Evolutionary conservation across 2,888 invertebrate genomes (phyloP).

Genomic region (Clanis bilineata): DNA sequence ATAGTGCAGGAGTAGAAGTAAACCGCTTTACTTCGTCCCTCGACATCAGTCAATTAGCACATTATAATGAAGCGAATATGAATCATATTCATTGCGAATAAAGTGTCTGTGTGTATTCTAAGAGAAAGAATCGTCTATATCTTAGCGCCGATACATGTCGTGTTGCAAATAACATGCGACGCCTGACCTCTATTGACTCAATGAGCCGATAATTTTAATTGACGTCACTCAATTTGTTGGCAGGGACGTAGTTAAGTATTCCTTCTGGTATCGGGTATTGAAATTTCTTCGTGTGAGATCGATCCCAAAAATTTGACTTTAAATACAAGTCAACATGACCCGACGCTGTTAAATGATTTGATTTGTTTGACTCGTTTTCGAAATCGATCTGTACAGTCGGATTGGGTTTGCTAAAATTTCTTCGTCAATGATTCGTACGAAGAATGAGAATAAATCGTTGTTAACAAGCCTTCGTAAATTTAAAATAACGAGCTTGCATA

Average conservation of each 20-base stretch:
- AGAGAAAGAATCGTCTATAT: conserved; percentile 11
- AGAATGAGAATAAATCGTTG: not conserved
- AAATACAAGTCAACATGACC: too few species aligned
- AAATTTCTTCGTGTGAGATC: not conserved
- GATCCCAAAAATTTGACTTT: too few species aligned
- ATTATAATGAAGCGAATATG: conserved; percentile 8
- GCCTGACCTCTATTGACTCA: conserved; percentile 3
- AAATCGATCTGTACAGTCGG: too few species aligned
- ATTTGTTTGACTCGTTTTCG: too few species aligned
- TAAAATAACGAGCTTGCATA: not conserved
- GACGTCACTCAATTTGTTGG: conserved; percentile 3
- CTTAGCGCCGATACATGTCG: conserved; percentile 7
- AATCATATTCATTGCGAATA: conserved; percentile 9
- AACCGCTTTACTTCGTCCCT: too few species aligned
- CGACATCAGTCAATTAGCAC: not conserved
- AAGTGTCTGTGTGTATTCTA: not conserved
- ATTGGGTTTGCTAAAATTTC: too few species aligned
- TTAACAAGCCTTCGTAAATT: not conserved
- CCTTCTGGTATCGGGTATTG: not conserved
- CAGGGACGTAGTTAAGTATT: not conserved
- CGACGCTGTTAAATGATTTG: too few species aligned
- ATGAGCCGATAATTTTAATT: conserved; percentile 7
- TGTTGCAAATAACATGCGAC: conserved; percentile 4
- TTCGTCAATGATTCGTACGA: not conserved
- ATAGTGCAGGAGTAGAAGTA: too few species aligned